A percentile compares a stretch with the other conserved stretches of the same genome.
phyloP scores from a whole-genome alignment of 2,888 invertebrate species.

The Epinotia demarniana region DNA sequence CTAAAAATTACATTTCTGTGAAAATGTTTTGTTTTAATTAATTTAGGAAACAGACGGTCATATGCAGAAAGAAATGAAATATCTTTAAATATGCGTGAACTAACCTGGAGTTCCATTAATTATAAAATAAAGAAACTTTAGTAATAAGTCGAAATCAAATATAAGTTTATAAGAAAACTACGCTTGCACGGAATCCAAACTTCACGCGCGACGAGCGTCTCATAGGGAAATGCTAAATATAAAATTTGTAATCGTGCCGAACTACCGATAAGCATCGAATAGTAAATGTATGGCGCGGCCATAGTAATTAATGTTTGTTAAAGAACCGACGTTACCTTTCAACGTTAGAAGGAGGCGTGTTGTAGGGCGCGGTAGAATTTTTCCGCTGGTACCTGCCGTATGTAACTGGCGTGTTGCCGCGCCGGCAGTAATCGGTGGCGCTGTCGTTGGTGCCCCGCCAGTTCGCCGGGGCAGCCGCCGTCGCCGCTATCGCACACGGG shows the following conservation, averaged over 20 bases:
- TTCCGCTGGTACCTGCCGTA: slow-evolving; percentile 86
- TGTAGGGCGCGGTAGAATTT: slow-evolving; percentile 76
- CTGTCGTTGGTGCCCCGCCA: slow-evolving; percentile 83
- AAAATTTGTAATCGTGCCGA: slow-evolving; percentile 18
- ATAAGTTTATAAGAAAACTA: slow-evolving; percentile 12
- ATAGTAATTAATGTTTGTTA: slow-evolving; percentile 31
- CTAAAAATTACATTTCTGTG: too few relatives aligned
- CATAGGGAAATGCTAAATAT: background rate
- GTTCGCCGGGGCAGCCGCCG: slow-evolving; percentile 78
- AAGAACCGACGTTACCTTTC: slow-evolving; percentile 68
- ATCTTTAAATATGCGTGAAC: too few relatives aligned
- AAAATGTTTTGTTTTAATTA: too few relatives aligned
- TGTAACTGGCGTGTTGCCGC: slow-evolving; percentile 80
- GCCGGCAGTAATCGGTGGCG: slow-evolving; percentile 79
- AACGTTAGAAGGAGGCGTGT: slow-evolving; percentile 78
- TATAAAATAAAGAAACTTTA: too few relatives aligned
- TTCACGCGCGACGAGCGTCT: background rate
- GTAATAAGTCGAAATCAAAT: background rate
- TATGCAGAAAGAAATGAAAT: too few relatives aligned
- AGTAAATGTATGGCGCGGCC: slow-evolving; percentile 6
- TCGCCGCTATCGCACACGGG: slow-evolving; percentile 77
- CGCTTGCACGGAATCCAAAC: slow-evolving; percentile 8
- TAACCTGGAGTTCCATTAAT: too few relatives aligned
- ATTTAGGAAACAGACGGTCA: too few relatives aligned
- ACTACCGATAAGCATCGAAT: slow-evolving; percentile 21